These are phyloP conservation scores for Odontamblyopus lacepedii DNA, from an alignment of 2,797 vertebrate genomes.

Conservation along the genomic window DNA sequence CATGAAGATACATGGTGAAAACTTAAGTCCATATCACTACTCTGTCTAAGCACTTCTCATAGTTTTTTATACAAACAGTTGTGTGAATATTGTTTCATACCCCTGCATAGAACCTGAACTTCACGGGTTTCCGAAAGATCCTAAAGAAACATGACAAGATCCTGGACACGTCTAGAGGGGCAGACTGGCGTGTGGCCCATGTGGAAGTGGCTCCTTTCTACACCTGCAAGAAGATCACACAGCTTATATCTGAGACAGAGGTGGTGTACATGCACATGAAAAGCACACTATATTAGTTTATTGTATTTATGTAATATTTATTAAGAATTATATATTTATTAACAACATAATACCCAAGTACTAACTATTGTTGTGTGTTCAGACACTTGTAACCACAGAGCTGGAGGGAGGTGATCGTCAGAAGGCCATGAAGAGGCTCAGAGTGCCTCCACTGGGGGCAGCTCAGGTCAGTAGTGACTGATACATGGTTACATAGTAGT, in stretches of 20 bases:
- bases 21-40: neutral
- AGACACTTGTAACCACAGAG: constrained; percentile 94
- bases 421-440: constrained; percentile 96
- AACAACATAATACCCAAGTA: neutral
- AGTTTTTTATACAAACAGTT: neutral
- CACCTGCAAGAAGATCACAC: constrained; percentile 98
- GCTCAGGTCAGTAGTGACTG: constrained; percentile 78
- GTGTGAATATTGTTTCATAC: neutral
- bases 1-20: no score
- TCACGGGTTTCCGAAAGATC: constrained; percentile 98
- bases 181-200: constrained; percentile 94
- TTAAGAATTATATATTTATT: no score
- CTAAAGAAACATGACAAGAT: constrained; percentile 99
- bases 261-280: constrained; percentile 53
- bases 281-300: neutral
- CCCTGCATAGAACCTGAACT: constrained; percentile 90
- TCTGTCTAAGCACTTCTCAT: neutral
- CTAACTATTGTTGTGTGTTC: constrained; percentile 20
- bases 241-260: constrained; percentile 96
- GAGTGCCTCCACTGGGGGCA: constrained; percentile 95
- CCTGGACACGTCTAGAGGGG: constrained; percentile 92
- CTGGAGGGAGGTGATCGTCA: constrained; percentile 97
- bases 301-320: neutral
- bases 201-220: constrained; percentile 98
- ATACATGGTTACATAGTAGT: neutral